A percentile compares a stretch with the other conserved stretches of the same genome.
Evolutionary conservation across 2,888 invertebrate species (phyloP).

Genomic region (Carterocephalus palaemon): DNA sequence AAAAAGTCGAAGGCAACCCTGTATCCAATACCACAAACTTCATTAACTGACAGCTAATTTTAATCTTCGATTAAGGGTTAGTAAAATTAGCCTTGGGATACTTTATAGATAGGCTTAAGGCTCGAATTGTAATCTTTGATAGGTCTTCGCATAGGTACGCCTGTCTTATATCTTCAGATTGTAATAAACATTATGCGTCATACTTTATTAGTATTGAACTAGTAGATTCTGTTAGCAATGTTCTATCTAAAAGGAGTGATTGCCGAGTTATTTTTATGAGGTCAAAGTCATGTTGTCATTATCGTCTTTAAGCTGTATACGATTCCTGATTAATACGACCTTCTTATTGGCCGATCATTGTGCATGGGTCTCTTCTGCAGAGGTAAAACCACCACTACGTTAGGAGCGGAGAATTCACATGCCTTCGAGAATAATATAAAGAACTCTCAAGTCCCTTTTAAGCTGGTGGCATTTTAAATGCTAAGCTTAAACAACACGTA

Average conservation of each 20-base stretch:
- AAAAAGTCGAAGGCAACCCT: constrained; percentile 13
- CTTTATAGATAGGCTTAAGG: constrained; percentile 28
- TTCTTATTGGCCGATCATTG: too few relatives aligned
- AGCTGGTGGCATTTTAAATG: too few relatives aligned
- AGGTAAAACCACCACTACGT: too few relatives aligned
- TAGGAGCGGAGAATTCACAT: too few relatives aligned
- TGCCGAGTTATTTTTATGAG: too few relatives aligned
- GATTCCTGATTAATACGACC: too few relatives aligned
- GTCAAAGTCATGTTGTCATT: too few relatives aligned
- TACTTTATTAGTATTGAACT: constrained; percentile 12
- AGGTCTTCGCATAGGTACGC: background rate
- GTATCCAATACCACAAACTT: constrained; percentile 39
- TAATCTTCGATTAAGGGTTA: constrained; percentile 70
- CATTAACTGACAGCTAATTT: constrained; percentile 71
- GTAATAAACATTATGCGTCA: constrained; percentile 11
- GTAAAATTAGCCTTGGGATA: constrained; percentile 51
- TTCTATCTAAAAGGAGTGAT: background rate
- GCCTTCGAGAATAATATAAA: too few relatives aligned
- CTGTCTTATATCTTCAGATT: constrained; percentile 3
- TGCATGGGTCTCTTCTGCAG: too few relatives aligned
- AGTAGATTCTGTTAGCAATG: background rate
- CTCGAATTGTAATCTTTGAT: constrained; percentile 17
- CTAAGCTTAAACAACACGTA: too few relatives aligned
- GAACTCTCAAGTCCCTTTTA: too few relatives aligned
- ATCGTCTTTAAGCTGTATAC: too few relatives aligned